Base-by-base conservation (phyloP, 2,797 vertebrate genomes). In the Selene dorsalis region DNA sequence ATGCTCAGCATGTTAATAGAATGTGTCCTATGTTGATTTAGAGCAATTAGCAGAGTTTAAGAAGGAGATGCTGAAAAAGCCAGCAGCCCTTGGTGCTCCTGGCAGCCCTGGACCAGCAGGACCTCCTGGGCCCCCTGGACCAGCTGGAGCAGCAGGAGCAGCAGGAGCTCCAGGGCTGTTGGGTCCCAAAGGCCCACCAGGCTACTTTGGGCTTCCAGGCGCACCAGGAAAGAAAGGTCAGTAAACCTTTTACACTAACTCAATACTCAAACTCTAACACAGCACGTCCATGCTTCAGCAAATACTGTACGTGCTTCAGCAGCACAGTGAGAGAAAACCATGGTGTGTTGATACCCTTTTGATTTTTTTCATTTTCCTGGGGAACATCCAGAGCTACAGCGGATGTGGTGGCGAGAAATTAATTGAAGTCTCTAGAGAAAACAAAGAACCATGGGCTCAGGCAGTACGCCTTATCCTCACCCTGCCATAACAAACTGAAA, bases 191-290 rank as follows among this genome's bases (percentile, higher is more conserved):
- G 95, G 95, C 1, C 94, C 78, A 53, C 93, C 92, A 30, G 95
- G 95, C 10, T 95, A 86, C 84, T 94, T 90, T 76, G 95, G 95
- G 59, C 88, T 94, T 68, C 95, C 95, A 24, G 95, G 95, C 6
- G 59, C 66, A 69, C 93, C 92, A 38, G 95, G 95, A 35, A 89
- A 89, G 18, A 95, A 94, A 93, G 95, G 95, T 95, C 41, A 74
- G 87, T 70, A 2, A 35, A 8, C 12, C 13, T 26, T 77, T 64
- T 64, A 6, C 22, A 7, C 56, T 41, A 18, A 17, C 10, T 67
- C 18, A 61, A 28, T 14, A 22, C 24, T 22, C 38, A 74, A n/a
- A 32, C 12, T 69, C 32, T 16, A 45, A 38, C 8, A 69, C 45
- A 30, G 52, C 4, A 30, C 3, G 30, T 35, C 32, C 32, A 35